A percentile compares a stretch with the other conserved stretches of the same genome.
Evolutionary conservation across 1,140 invertebrate genomes (phyloP).

Genomic region (Plodia interpunctella): DNA sequence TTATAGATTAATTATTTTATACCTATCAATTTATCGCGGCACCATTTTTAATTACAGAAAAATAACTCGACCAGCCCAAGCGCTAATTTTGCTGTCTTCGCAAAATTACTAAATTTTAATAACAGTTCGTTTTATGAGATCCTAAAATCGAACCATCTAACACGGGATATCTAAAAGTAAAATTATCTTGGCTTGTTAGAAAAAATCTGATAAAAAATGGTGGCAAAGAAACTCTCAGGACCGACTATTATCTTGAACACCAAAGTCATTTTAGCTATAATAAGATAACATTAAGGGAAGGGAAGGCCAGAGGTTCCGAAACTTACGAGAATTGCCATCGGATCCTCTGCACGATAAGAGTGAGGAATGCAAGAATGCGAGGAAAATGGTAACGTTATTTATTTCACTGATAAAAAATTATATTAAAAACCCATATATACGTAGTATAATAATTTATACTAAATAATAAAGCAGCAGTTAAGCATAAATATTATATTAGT

Average conservation of each 20-base stretch:
- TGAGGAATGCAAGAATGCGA: background rate
- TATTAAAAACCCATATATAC: too few species aligned
- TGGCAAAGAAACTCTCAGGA: slow-evolving; percentile 48
- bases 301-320: slow-evolving; percentile 47
- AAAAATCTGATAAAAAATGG: slow-evolving; percentile 58
- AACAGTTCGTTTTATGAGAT: slow-evolving; percentile 13
- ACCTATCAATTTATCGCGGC: too few species aligned
- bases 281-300: slow-evolving; percentile 74
- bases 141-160: slow-evolving; percentile 61
- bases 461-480: too few species aligned
- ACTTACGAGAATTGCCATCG: slow-evolving; percentile 17
- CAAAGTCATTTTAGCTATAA: slow-evolving; percentile 77
- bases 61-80: background rate
- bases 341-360: background rate
- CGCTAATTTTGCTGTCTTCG: background rate
- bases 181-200: slow-evolving; percentile 50
- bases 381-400: too few species aligned
- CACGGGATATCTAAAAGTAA: slow-evolving; percentile 62
- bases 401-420: background rate
- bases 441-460: too few species aligned
- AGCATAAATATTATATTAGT: too few species aligned
- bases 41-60: background rate
- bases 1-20: too few species aligned
- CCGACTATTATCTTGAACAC: slow-evolving; percentile 73
- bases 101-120: slow-evolving; percentile 2